Evolutionary conservation across 2,797 vertebrate genomes (phyloP), one percentile per base, ranked within the genome.

Genomic region (Acropternis orthonyx): DNA sequence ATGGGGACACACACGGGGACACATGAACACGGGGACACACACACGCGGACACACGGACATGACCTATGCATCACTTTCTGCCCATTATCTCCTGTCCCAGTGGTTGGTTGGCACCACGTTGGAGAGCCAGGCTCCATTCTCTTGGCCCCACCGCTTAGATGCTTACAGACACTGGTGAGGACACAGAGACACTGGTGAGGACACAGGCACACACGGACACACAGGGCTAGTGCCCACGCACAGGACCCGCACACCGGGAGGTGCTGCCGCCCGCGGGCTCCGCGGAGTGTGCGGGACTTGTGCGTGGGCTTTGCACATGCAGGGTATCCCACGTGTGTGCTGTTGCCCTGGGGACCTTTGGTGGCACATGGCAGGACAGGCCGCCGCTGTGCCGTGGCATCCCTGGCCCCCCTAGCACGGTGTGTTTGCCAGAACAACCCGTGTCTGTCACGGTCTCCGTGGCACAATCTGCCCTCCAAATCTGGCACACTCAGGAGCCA

Each of bases 201-300:
- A 46, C 37, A 20, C 44, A 6, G 0, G n/a, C 56, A 4, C 0
- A 16, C 37, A 37, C 12, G 49, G 27, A 32, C 23, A 34, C 69
- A 9, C 41, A 6, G 28, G 27, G 20, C 23, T 0, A 0, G 20
- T 37, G 28, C 24, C 48, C 46, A 14, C 6, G 0, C 19, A 16
- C 1, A 1, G 26, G 11, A 6, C n/a, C n/a, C 28, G 16, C 65
- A 8, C 65, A 9, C 26, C 1, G 0, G n/a, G 23, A 52, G 52
- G 6, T 34, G 20, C 44, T 34, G n/a, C 51, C 56, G 18, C 79
- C 39, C 32, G 10, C 18, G 21, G 51, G 51, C 51, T 52, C 51
- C 51, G 6, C 17, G 58, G 20, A 11, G n/a, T 11, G 14, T 1
- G 9, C 44, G n/a, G 43, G 56, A 5, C 43, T 34, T 10, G 37